phyloP scores from a whole-genome alignment of 2,797 vertebrate genomes.

The Melanotaenia maccullochi region DNA sequence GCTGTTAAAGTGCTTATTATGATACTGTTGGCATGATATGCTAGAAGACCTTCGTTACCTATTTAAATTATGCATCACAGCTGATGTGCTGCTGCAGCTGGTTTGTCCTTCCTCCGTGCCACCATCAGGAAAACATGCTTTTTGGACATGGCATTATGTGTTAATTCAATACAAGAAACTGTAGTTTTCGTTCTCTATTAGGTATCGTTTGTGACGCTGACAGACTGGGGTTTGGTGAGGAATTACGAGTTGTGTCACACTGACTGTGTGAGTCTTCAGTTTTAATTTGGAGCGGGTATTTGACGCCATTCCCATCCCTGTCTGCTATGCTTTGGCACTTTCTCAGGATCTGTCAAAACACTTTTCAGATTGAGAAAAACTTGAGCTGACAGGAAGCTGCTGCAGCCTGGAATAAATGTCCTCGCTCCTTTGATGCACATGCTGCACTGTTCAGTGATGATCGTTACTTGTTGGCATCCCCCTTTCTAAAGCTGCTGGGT shows the following conservation, averaged over 20 bases:
- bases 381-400: slow-evolving; percentile 46
- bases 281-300: slow-evolving; percentile 50
- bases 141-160: too few species aligned
- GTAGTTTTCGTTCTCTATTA: too few species aligned
- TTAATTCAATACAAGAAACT: too few species aligned
- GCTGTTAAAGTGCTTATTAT: too few species aligned
- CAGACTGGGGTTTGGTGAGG: too few species aligned
- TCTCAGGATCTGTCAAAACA: slow-evolving; percentile 64
- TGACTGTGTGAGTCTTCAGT: slow-evolving; percentile 50
- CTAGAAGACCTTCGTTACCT: too few species aligned
- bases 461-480: slow-evolving; percentile 27
- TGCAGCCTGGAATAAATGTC: slow-evolving; percentile 11
- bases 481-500: slow-evolving; percentile 25
- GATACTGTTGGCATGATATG: too few species aligned
- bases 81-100: too few species aligned
- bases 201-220: too few species aligned
- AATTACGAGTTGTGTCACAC: slow-evolving; percentile 17
- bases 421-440: slow-evolving; percentile 23
- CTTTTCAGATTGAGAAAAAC: slow-evolving; percentile 50
- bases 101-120: too few species aligned
- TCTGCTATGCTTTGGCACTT: slow-evolving; percentile 55
- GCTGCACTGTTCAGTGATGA: slow-evolving; percentile 41
- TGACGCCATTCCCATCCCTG: slow-evolving; percentile 54
- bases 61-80: too few species aligned
- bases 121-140: too few species aligned